Evolutionary conservation across 2,113 vertebrate genomes (phyloP), one percentile per base, ranked within the genome.

Genomic region (Cololabis saira): DNA sequence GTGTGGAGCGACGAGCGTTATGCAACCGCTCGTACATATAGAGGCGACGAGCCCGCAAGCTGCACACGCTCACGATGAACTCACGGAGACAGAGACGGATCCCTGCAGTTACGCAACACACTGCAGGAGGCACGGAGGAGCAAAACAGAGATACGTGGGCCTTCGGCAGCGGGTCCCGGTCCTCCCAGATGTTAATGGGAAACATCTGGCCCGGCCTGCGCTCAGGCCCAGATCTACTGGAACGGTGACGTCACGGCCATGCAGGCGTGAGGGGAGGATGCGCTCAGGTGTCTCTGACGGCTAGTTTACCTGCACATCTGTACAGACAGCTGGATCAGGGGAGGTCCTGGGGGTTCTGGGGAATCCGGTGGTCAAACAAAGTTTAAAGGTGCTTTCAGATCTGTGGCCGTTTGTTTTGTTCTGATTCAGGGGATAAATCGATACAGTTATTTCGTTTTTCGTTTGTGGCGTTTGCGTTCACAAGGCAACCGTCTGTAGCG

Each of bases 241-340:
- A 61, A 50, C 67, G 58, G 57, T 83, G 77, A 84, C 12, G 78
- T 65, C 62, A 80, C 3, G 19, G 64, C 22, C 12, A 27, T 67
- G 47, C 65, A 74, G 60, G 80, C 45, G 24, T 33, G 16, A n/a
- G 2, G 59, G 43, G 56, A 68, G 53, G 76, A 52, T n/a, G 66
- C 24, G 0, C 61, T 45, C 2, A 54, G 54, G 70, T 81, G 67
- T 40, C 12, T 51, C 76, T 74, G 65, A 62, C 15, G 49, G 51
- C 17, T 21, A 9, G 1, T 72, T 71, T 77, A 80, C 74, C 61
- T 62, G 56, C 43, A 61, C 12, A 14, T 0, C 6, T 12, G 8
- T 6, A 1, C 10, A 12, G 21, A 63, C 44, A 27, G 24, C 24
- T 27, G 24, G 24, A 27, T 27, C 24, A 27, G 24, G 24, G 24